Evolutionary conservation across 2,797 vertebrate species (phyloP), one percentile per base, ranked within the genome.

Genomic region (Dromococcyx pavoninus): DNA sequence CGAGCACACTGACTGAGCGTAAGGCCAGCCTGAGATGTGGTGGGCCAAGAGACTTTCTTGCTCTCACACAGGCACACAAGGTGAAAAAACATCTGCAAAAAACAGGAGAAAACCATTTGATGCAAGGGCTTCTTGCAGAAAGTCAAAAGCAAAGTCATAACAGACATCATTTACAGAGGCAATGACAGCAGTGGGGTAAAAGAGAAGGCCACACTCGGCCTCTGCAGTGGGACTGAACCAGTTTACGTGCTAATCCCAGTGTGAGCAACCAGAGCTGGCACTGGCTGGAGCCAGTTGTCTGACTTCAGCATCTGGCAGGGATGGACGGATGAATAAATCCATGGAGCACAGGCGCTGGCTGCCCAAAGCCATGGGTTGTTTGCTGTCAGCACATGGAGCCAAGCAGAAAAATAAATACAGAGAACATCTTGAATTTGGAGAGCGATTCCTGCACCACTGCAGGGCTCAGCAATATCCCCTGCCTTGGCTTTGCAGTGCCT

Each of bases 251-350:
- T 97, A 98, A 98, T 97, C 97, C 97, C 85, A 84, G 97, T 96
- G 98, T 94, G 87, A 98, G 97, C 97, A 97, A 98, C 76, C 95
- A 93, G 94, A 98, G 95, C 96, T 86, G 48, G 81, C 88, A 67
- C 95, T 94, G 89, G 97, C 94, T 46, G 0, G 81, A 95, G 95
- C 94, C 57, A 86, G 93, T 96, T 56, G 91, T 95, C 96, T 97
- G 97, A 97, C 97, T 96, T 97, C 97, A 97, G 96, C 97, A 96
- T 51, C 97, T 98, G 97, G 96, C 97, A 73, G 88, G 61, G 85
- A 89, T 86, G 75, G 80, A 84, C 8, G 39, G 94, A 94, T 94
- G 93, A 72, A 83, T 60, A 91, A 64, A 96, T 93, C 91, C 86
- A 89, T 60, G 87, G 41, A 44, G 74, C 41, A 11, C 61, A 74